Conservation (phyloP, 2,888 invertebrate species). For the Agrypnus murinus region DNA sequence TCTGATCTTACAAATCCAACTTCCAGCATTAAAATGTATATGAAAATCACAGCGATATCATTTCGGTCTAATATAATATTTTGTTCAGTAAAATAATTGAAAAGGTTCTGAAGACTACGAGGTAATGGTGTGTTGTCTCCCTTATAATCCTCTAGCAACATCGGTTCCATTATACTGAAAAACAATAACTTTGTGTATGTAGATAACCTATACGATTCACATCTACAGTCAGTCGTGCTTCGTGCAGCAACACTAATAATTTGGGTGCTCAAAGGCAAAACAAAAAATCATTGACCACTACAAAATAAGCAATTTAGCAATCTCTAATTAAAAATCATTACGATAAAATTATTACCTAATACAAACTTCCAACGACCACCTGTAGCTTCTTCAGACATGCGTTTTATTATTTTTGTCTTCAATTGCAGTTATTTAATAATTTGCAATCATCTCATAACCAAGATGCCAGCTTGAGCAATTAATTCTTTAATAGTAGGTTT, state of each 20-base stretch:
- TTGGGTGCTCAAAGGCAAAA: too few species aligned
- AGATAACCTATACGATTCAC: slow-evolving; percentile 9
- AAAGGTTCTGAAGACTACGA: slow-evolving; percentile 61
- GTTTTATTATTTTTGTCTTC: neutral
- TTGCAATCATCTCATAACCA: too few species aligned
- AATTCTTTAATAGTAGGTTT: too few species aligned
- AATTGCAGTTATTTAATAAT: too few species aligned
- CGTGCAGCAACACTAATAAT: too few species aligned
- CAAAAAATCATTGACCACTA: too few species aligned
- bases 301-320: too few species aligned
- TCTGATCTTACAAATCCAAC: slow-evolving; percentile 66
- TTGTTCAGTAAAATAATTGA: slow-evolving; percentile 49
- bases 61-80: slow-evolving; percentile 45
- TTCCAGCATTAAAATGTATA: slow-evolving; percentile 68
- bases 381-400: slow-evolving; percentile 23
- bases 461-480: too few species aligned
- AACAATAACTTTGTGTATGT: slow-evolving; percentile 31
- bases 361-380: slow-evolving; percentile 7
- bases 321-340: too few species aligned
- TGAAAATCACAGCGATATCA: slow-evolving; percentile 66
- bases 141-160: slow-evolving; percentile 65
- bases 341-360: neutral
- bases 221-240: too few species aligned
- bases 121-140: slow-evolving; percentile 59
- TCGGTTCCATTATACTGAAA: slow-evolving; percentile 66